Evolutionary conservation across 2,113 vertebrate species (phyloP), one percentile per base, ranked within the genome.

Genomic region (Acinonyx jubatus): DNA sequence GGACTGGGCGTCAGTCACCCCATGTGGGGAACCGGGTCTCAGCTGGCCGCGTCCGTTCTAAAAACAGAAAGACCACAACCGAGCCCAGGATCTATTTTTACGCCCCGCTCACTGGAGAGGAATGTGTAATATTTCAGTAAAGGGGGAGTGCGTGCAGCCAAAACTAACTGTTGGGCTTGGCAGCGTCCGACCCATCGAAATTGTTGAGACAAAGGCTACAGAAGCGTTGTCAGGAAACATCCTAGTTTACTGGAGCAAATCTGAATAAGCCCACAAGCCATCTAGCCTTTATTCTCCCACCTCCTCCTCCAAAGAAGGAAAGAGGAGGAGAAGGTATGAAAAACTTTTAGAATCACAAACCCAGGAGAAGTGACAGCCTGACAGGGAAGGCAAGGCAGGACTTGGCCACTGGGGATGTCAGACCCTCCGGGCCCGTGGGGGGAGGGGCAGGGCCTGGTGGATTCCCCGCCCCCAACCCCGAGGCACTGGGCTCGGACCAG

Each of bases 51-150:
- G 4, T 73, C 97, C 41, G 4, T 48, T 96, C 97, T 98, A 98
- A 98, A 99, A 98, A 86, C 94, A 98, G 98, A 83, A 98, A 81
- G 94, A 97, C 97, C 98, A 97, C 96, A 98, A 96, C 97, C 74
- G 91, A 95, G 97, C 88, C 63, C 95, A 93, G 88, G 6, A 78
- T 89, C 97, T 98, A 98, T 98, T 98, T 98, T 97, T 97, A 98
- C 29, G 69, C n/a, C 95, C 98, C 98, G 97, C 96, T 99, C 99
- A 99, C 87, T 97, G 92, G 57, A 90, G 78, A 98, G 97, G 98
- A 99, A 99, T 99, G 98, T 96, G 89, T 87, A 97, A 97, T 89
- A 98, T 98, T 98, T 98, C 97, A 98, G 97, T 87, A 81, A 98
- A 86, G 97, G 94, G 94, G 93, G 97, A 18, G 93, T 66, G 65